Percentiles rank a stretch among this genome's conserved stretches.
phyloP scores from a whole-genome alignment of 2,797 vertebrate species.

The Etheostoma perlongum region DNA sequence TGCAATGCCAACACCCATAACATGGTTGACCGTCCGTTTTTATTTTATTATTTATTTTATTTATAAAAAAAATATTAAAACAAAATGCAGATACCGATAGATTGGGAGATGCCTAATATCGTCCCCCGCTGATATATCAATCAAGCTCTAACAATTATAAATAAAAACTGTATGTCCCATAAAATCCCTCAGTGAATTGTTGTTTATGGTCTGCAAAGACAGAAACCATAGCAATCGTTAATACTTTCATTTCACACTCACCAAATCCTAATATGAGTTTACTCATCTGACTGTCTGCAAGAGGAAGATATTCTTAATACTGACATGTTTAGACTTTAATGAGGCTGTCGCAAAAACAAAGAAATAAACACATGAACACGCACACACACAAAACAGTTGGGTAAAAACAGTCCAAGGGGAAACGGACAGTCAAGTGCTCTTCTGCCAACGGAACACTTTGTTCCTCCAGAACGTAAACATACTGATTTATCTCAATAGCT shows the following conservation, averaged over 20 bases:
- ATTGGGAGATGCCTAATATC: too few species aligned
- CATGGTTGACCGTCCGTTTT: too few species aligned
- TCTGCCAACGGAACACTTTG: conserved; percentile 86
- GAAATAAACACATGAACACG: conserved; percentile 19
- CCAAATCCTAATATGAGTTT: conserved; percentile 39
- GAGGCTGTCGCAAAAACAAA: conserved; percentile 29
- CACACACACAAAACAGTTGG: conserved; percentile 45
- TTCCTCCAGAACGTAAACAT: conserved; percentile 85
- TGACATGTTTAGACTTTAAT: conserved; percentile 54
- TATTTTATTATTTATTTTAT: too few species aligned
- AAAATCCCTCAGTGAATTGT: conserved; percentile 34
- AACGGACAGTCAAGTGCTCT: conserved; percentile 77
- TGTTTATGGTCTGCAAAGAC: conserved; percentile 22
- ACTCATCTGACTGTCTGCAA: conserved; percentile 33
- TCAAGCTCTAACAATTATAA: background rate
- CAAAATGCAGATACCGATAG: too few species aligned
- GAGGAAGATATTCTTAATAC: conserved; percentile 48
- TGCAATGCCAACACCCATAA: too few species aligned
- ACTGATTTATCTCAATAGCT: conserved; percentile 84
- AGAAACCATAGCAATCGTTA: conserved; percentile 25
- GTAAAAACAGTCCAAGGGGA: conserved; percentile 72
- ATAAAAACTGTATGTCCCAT: background rate
- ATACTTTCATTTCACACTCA: conserved; percentile 29
- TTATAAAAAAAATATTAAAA: too few species aligned
- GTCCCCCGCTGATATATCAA: too few species aligned